These are phyloP conservation scores for Camponotus fellah DNA, from an alignment of 2,888 invertebrate species.

Conservation along the genomic window DNA sequence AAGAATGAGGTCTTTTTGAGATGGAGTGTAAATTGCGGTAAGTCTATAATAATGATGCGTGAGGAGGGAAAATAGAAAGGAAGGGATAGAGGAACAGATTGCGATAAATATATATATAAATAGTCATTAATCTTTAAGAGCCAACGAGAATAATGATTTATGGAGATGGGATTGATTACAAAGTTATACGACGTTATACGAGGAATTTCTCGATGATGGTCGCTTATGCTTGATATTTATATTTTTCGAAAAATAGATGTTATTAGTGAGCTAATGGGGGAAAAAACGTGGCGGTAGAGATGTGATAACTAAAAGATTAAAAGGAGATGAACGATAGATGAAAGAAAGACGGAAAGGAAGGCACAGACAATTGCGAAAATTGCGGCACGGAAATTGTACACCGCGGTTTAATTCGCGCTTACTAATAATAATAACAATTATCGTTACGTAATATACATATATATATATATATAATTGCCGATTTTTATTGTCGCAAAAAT, in stretches of 20 bases:
- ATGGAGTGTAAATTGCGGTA: constrained; percentile 50
- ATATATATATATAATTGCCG: constrained; percentile 69
- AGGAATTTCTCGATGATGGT: constrained; percentile 68
- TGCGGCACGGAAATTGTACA: constrained; percentile 74
- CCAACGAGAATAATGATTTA: constrained; percentile 67
- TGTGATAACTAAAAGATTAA: constrained; percentile 58
- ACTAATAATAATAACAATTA: constrained; percentile 82
- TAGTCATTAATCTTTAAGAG: constrained; percentile 84
- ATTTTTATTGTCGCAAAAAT: constrained; percentile 80
- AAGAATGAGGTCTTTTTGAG: constrained; percentile 40
- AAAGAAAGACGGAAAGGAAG: constrained; percentile 52
- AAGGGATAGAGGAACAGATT: constrained; percentile 30
- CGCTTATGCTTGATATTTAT: constrained; percentile 84
- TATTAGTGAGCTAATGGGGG: constrained; percentile 74
- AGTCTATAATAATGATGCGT: constrained; percentile 19
- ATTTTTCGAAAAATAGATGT: constrained; percentile 80
- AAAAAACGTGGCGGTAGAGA: constrained; percentile 12
- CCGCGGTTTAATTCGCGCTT: constrained; percentile 82
- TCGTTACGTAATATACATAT: constrained; percentile 75
- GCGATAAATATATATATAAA: constrained; percentile 62
- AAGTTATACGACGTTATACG: constrained; percentile 44
- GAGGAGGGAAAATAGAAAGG: constrained; percentile 25
- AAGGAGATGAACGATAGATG: background rate
- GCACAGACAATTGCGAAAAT: constrained; percentile 66
- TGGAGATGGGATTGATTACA: constrained; percentile 61